Conservation (phyloP, 2,113 vertebrate species). For the Willisornis vidua region DNA sequence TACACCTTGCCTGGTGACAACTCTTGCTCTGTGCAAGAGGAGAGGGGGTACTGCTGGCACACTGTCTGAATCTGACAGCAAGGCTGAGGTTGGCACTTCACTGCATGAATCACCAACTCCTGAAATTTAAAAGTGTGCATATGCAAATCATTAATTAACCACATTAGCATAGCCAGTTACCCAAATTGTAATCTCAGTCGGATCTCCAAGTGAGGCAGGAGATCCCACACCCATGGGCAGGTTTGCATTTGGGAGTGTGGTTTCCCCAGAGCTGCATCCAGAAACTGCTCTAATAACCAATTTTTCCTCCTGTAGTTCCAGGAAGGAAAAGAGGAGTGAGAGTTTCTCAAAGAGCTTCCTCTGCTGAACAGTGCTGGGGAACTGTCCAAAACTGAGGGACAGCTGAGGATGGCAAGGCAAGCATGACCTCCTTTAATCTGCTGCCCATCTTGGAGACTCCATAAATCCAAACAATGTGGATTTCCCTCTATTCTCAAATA, state of each 20-base stretch:
- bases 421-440: not conserved
- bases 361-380: not conserved
- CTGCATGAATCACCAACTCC: not conserved
- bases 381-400: not conserved
- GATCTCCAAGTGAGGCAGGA: not conserved
- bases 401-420: not conserved
- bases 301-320: not conserved
- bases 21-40: fast-evolving
- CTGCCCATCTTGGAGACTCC: not conserved
- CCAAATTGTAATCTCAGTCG: slow-evolving; percentile 13
- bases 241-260: not conserved
- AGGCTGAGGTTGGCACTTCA: not conserved
- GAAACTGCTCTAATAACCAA: not conserved
- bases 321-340: not conserved
- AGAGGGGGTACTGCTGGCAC: not conserved
- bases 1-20: fast-evolving
- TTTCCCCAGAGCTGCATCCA: not conserved
- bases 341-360: not conserved
- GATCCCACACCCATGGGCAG: slow-evolving; percentile 23
- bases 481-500: not conserved
- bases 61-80: not conserved
- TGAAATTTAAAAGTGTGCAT: slow-evolving; percentile 4
- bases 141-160: slow-evolving; percentile 49
- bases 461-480: not conserved
- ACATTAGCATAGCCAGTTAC: slow-evolving; percentile 50